Percentiles rank a stretch among this genome's conserved stretches.
phyloP scores from a whole-genome alignment of 2,888 invertebrate species.

The Trissolcus brochymenae region DNA sequence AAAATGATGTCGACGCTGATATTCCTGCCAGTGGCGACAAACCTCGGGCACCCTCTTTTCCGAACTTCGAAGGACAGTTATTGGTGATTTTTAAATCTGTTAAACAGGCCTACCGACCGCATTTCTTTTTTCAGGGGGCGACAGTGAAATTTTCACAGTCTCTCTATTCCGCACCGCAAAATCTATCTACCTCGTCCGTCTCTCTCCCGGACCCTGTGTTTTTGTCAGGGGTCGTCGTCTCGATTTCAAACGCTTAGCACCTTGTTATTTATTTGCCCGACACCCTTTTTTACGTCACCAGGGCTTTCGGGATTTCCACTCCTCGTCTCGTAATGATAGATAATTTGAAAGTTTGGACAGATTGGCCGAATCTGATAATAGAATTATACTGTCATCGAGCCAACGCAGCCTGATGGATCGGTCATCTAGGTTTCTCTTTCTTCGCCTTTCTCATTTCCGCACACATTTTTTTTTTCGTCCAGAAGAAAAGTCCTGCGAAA shows the following conservation, averaged over 20 bases:
- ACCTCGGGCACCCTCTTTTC: slow-evolving; percentile 48
- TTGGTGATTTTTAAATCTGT: slow-evolving; percentile 75
- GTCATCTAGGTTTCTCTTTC: too few species aligned
- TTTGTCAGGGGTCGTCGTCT: slow-evolving; percentile 58
- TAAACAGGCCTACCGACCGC: slow-evolving; percentile 70
- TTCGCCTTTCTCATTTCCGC: too few species aligned
- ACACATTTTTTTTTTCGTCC: too few species aligned
- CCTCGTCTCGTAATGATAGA: slow-evolving; percentile 27
- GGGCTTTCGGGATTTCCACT: slow-evolving; percentile 26
- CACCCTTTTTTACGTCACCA: slow-evolving; percentile 53
- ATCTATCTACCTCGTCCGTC: slow-evolving; percentile 15
- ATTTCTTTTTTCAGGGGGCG: slow-evolving; percentile 45
- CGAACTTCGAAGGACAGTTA: slow-evolving; percentile 61
- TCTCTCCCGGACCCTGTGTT: slow-evolving; percentile 46
- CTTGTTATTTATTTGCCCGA: slow-evolving; percentile 74
- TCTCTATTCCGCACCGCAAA: slow-evolving; percentile 14
- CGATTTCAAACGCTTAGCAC: slow-evolving; percentile 67
- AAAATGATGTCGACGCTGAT: slow-evolving; percentile 73
- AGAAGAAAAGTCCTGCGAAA: too few species aligned
- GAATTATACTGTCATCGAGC: slow-evolving; percentile 26
- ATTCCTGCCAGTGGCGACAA: slow-evolving; percentile 32
- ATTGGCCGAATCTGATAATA: slow-evolving; percentile 23
- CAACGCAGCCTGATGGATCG: too few species aligned
- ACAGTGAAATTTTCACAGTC: slow-evolving; percentile 25
- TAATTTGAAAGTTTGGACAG: slow-evolving; percentile 38